Base-by-base conservation (phyloP, 2,113 vertebrate genomes). In the Myanophis thanlyinensis region DNA sequence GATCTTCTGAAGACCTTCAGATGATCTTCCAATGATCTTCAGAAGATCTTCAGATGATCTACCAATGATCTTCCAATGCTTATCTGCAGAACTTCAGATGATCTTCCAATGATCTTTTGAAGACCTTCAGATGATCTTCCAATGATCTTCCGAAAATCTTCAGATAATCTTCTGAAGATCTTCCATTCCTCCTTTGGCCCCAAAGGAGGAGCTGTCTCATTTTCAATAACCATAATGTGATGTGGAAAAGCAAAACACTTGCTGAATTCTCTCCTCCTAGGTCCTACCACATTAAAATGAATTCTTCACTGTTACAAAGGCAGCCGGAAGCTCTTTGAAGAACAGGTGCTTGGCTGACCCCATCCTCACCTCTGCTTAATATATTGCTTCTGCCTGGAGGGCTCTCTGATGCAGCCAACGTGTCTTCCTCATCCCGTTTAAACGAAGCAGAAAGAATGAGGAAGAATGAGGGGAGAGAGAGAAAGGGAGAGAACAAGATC, bases 311-410 rank as follows among this genome's bases (percentile, higher is more conserved):
- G 94, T 96, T 97, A 95, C 96, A 89, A 94, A 97, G 94, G 30
- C 46, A 97, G 97, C 98, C 94, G 0, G 87, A 95, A 96, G 97
- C 97, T 93, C 51, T 51, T 2, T 2, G 94, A 88, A 96, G 95
- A 97, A 97, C 97, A 98, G 97, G 97, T 98, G 97, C 96, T 97
- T 92, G 94, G 94, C 96, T 97, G 96, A 97, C 97, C 96, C 25
- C 13, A 89, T 54, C 95, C 94, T 97, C 97, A 98, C 96, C 95
- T 96, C 93, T 87, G 89, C 94, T 95, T 97, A 95, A 96, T 97
- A 93, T 93, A 97, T 98, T 96, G 96, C 93, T 93, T 87, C 95
- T 92, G 97, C 97, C 97, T 94, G 0, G 0, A 90, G 96, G 95
- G 94, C 53, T 47, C 87, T 93, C 95, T 93, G 92, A 95, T 92